These are phyloP conservation scores for Melierax canorus DNA, from an alignment of 2,113 vertebrate genomes.

Conservation along the genomic window DNA sequence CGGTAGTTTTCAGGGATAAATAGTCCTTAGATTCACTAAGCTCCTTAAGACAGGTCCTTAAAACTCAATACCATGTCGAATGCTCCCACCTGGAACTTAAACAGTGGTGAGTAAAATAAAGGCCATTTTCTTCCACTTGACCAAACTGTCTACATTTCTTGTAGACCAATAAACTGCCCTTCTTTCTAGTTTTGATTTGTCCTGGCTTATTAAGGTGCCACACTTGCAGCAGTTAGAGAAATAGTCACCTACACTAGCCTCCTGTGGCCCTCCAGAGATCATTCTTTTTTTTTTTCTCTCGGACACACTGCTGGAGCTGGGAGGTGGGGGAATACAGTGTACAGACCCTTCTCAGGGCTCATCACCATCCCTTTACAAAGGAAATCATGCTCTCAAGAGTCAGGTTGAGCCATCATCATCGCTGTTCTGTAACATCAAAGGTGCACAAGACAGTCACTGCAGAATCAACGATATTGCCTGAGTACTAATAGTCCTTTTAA, in stretches of 20 bases:
- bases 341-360: background rate
- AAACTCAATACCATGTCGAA: background rate
- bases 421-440: background rate
- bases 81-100: background rate
- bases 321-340: background rate
- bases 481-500: background rate
- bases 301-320: background rate
- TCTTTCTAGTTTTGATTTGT: background rate
- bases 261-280: background rate
- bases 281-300: background rate
- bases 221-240: background rate
- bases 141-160: background rate
- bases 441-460: background rate
- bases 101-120: background rate
- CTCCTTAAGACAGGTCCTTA: background rate
- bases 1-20: background rate
- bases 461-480: background rate
- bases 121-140: background rate
- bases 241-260: background rate
- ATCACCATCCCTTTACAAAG: background rate
- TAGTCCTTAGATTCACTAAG: background rate
- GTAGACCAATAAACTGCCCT: background rate
- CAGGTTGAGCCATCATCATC: background rate
- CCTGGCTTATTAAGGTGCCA: background rate
- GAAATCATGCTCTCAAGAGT: background rate